phyloP scores from a whole-genome alignment of 1,140 invertebrate species.

The Ips typographus region DNA sequence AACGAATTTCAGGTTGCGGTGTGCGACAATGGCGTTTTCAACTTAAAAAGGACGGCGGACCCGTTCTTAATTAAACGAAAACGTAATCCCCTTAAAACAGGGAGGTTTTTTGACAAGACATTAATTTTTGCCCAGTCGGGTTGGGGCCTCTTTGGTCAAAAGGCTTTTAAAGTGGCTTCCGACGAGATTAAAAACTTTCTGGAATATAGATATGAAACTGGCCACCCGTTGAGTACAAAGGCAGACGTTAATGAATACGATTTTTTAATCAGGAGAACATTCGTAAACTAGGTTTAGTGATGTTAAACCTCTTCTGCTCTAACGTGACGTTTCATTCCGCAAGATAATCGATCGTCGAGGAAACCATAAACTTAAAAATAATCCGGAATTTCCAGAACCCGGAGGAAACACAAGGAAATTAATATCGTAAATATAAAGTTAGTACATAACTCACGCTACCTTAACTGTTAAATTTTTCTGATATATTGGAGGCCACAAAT shows the following conservation, averaged over 20 bases:
- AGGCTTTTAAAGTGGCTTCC: slow-evolving; percentile 13
- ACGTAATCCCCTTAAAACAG: slow-evolving; percentile 8
- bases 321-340: no score
- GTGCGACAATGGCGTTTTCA: slow-evolving; percentile 5
- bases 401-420: slow-evolving; percentile 46
- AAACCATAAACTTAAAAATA: no score
- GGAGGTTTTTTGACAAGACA: slow-evolving; percentile 10
- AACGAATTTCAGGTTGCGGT: neutral
- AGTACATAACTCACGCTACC: slow-evolving; percentile 47
- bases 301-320: no score
- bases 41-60: slow-evolving; percentile 1
- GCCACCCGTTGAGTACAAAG: no score
- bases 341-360: no score
- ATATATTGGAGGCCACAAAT: slow-evolving; percentile 49
- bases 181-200: slow-evolving; percentile 24
- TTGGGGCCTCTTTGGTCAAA: slow-evolving; percentile 4
- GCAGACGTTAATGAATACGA: no score
- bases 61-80: slow-evolving; percentile 15
- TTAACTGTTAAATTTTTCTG: slow-evolving; percentile 46
- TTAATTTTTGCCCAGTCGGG: slow-evolving; percentile 3
- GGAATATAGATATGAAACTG: neutral
- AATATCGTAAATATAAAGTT: slow-evolving; percentile 52
- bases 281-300: no score
- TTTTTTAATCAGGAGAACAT: no score
- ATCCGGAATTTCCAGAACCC: neutral